A percentile compares a stretch with the other conserved stretches of the same genome.
phyloP scores from a whole-genome alignment of 2,888 invertebrate species.

The Cheilosia soror region DNA sequence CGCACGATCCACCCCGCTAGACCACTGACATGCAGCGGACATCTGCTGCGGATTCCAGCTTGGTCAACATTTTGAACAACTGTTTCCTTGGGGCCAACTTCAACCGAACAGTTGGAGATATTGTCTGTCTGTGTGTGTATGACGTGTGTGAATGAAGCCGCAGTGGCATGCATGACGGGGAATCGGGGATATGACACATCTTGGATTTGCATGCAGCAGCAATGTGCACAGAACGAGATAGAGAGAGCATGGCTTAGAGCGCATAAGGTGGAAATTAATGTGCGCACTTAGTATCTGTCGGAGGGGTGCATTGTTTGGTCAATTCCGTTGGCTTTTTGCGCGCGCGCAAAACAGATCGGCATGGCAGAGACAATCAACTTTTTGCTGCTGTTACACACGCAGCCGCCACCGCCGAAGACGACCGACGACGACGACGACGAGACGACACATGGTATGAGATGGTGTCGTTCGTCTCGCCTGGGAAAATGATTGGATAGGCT shows the following conservation, averaged over 20 bases:
- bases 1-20: slow-evolving; percentile 51
- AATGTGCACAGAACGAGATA: slow-evolving; percentile 10
- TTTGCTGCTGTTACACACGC: neutral
- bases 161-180: slow-evolving; percentile 48
- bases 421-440: slow-evolving; percentile 19
- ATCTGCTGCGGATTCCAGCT: slow-evolving; percentile 64
- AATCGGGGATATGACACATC: slow-evolving; percentile 66
- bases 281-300: slow-evolving; percentile 72
- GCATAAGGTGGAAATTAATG: slow-evolving; percentile 73
- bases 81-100: slow-evolving; percentile 62
- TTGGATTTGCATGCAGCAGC: slow-evolving; percentile 64
- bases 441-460: slow-evolving; percentile 40
- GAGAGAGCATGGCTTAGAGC: slow-evolving; percentile 54
- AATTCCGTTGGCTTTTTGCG: slow-evolving; percentile 67
- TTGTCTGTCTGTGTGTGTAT: neutral
- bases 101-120: slow-evolving; percentile 48
- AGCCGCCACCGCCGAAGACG: slow-evolving; percentile 2
- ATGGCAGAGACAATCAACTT: slow-evolving; percentile 23
- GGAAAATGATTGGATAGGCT: slow-evolving; percentile 53
- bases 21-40: slow-evolving; percentile 68
- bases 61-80: slow-evolving; percentile 52
- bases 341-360: slow-evolving; percentile 20
- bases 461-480: slow-evolving; percentile 39
- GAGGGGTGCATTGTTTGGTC: slow-evolving; percentile 73
- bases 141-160: slow-evolving; percentile 57